Evolutionary conservation across 92 coral and sea anemone genomes (phyloP).

Genomic region (Palythoa caribaeorum): DNA sequence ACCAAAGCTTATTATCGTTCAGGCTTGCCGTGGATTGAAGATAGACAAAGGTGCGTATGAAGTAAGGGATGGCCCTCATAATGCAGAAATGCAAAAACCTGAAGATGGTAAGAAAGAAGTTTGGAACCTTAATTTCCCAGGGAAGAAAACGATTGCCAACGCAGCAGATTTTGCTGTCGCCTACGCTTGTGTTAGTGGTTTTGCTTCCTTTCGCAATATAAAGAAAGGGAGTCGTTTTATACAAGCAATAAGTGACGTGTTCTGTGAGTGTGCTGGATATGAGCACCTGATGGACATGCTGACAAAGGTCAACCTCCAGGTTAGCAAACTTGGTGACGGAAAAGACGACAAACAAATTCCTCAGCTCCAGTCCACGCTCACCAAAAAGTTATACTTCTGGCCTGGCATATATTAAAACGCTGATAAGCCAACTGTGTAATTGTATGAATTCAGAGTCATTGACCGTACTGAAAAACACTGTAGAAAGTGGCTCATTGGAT

Average conservation of each 20-base stretch:
- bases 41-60: conserved; percentile 9
- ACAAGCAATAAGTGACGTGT: conserved; percentile 9
- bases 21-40: conserved; percentile 36
- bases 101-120: conserved; percentile 3
- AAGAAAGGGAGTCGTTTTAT: conserved; percentile 31
- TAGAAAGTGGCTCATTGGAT: too few relatives aligned
- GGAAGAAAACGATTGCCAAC: conserved; percentile 2
- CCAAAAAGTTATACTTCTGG: conserved; percentile 40
- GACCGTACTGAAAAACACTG: too few relatives aligned
- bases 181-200: conserved; percentile 40
- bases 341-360: conserved; percentile 5
- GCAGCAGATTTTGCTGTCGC: conserved; percentile 41
- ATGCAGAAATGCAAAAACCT: neutral
- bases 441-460: too few relatives aligned
- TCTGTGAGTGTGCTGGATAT: conserved; percentile 33
- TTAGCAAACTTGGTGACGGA: neutral
- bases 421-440: too few relatives aligned
- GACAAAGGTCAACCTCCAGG: conserved; percentile 20
- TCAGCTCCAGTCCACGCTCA: conserved; percentile 38
- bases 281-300: conserved; percentile 44
- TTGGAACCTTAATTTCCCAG: conserved; percentile 25
- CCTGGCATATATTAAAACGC: neutral
- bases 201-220: conserved; percentile 37
- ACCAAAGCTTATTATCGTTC: conserved; percentile 27
- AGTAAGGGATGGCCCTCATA: conserved; percentile 20